These are phyloP conservation scores for Porites evermanni DNA, from an alignment of 92 coral and sea anemone species.

Conservation along the genomic window DNA sequence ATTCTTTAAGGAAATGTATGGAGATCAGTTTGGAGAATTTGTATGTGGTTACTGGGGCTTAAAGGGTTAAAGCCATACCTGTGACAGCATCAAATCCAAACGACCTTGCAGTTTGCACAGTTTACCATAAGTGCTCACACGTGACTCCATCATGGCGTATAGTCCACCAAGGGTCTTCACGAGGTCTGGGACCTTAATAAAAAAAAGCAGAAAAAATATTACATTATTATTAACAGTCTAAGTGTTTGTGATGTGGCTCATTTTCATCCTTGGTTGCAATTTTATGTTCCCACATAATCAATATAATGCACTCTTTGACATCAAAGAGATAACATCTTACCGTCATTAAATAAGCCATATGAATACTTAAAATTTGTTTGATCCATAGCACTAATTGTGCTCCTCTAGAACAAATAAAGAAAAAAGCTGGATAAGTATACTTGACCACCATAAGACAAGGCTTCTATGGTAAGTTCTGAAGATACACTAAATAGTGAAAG, in stretches of 20 bases:
- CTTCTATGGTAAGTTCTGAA: not conserved
- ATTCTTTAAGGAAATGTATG: too few relatives aligned
- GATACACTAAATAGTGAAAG: too few relatives aligned
- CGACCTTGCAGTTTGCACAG: slow-evolving; percentile 96
- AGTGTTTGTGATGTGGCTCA: too few relatives aligned
- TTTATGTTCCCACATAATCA: not conserved
- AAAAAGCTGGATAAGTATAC: not conserved
- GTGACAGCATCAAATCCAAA: slow-evolving; percentile 90
- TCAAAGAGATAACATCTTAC: slow-evolving; percentile 58
- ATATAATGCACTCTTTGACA: not conserved
- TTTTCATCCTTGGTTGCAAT: too few relatives aligned
- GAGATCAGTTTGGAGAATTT: too few relatives aligned
- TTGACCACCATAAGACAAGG: not conserved
- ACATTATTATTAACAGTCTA: too few relatives aligned
- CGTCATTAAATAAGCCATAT: slow-evolving; percentile 98
- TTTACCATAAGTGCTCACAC: slow-evolving; percentile 86
- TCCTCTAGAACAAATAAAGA: slow-evolving; percentile 60
- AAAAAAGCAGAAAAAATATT: too few relatives aligned
- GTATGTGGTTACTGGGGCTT: too few relatives aligned
- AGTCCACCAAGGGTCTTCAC: slow-evolving; percentile 88
- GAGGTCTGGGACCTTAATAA: slow-evolving; percentile 82
- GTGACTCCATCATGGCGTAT: slow-evolving; percentile 92
- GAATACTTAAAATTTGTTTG: slow-evolving; percentile 73
- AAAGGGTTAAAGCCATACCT: slow-evolving; percentile 54
- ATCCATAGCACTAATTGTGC: slow-evolving; percentile 79